Base-by-base conservation (phyloP, 2,888 invertebrate genomes). In the Tipula helvola region DNA sequence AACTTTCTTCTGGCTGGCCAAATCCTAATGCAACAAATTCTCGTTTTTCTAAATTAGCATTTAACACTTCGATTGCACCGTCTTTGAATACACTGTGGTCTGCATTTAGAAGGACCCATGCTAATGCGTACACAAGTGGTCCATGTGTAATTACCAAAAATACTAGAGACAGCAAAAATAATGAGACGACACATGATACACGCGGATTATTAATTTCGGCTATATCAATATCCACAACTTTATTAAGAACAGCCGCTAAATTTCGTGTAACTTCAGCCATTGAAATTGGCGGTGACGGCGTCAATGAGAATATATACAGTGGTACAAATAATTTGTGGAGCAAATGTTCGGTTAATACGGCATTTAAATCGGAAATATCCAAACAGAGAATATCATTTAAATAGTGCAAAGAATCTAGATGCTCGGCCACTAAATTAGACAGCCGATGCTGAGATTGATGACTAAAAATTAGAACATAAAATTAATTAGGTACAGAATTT, bases 331-430 rank as follows among this genome's bases (percentile, higher is more conserved):
- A 93, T 91, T 98, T 96, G 91, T 98, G 97, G 88, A 99, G 93
- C 87, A 99, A 93, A 92, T 99, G 98, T 90, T 98, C 98, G 0
- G 97, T 97, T 87, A 99, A 92, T 85, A 99, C 98, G 89, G 97
- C 96, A 91, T 99, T 99, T 87, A 99, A 93, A 90, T 97, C 97
- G 86, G 96, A 95, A 89, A 99, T 98, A 90, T 97, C 95, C 87
- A 99, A 93, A 90, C 97, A 95, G 28, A 99, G 93, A 89, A 99
- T 99, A 90, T 99, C 99, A 90, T 99, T 99, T 87, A 99, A 93
- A 91, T 99, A 99, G 92, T 99, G 99, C 13, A 99, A 93, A 91
- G 99, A 98, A 92, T 99, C 99, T 88, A 99, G 92, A 91, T 99
- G 99, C 92, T 99, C 99, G 0, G 98, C 99, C 1, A 99, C 98